These are phyloP conservation scores for Agrilus planipennis DNA, from an alignment of 1,140 invertebrate genomes.

Conservation along the genomic window DNA sequence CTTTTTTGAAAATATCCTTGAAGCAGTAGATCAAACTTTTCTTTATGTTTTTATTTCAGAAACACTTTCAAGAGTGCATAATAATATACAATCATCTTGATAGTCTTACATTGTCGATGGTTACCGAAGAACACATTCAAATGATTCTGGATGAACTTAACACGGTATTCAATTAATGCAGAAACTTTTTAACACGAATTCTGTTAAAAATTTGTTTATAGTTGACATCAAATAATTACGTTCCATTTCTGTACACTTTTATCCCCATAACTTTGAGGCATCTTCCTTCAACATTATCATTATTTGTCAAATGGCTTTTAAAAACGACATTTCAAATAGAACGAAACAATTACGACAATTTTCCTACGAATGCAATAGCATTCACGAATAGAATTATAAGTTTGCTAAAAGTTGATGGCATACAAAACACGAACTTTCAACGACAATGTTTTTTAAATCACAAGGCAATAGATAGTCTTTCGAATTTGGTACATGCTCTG, in stretches of 20 bases:
- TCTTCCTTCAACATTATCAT: slow-evolving; percentile 10
- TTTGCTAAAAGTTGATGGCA: slow-evolving; percentile 13
- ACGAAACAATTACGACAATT: slow-evolving; percentile 10
- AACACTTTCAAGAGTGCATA: slow-evolving; percentile 15
- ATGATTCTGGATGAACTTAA: slow-evolving; percentile 16
- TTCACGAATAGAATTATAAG: slow-evolving; percentile 15
- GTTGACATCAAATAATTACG: slow-evolving; percentile 7
- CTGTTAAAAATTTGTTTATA: slow-evolving; percentile 4
- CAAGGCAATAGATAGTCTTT: slow-evolving; percentile 11
- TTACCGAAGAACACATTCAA: slow-evolving; percentile 12
- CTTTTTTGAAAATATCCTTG: no score
- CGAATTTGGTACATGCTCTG: slow-evolving; percentile 10
- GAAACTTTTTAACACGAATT: not conserved
- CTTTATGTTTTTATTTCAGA: slow-evolving; percentile 16
- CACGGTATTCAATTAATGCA: slow-evolving; percentile 12
- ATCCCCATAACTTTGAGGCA: slow-evolving; percentile 18
- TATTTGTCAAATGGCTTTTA: slow-evolving; percentile 19
- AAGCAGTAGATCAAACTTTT: no score
- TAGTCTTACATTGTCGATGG: slow-evolving; percentile 1
- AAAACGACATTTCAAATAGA: slow-evolving; percentile 16
- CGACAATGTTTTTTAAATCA: slow-evolving; percentile 9
- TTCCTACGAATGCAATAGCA: slow-evolving; percentile 20
- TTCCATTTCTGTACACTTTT: slow-evolving; percentile 20
- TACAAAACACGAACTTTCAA: slow-evolving; percentile 9
- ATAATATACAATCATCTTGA: slow-evolving; percentile 18